These are phyloP conservation scores for Poecilus cupreus DNA, from an alignment of 2,888 invertebrate genomes.

Conservation along the genomic window DNA sequence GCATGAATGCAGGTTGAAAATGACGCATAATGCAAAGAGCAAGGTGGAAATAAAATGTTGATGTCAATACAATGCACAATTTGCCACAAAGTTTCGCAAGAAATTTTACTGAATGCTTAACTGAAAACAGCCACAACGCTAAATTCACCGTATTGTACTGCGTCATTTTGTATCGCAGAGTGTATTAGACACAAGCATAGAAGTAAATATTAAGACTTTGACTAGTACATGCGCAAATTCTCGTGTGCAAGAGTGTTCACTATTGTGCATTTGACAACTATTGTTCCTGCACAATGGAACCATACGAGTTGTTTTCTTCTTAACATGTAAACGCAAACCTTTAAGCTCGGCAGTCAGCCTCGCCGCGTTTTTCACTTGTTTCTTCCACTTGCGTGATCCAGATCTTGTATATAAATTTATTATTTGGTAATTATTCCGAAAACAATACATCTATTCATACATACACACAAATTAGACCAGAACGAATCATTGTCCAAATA, in stretches of 20 bases:
- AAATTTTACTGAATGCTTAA: background rate
- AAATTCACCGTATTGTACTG: background rate
- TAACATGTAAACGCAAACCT: conserved; percentile 44
- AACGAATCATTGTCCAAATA: too few species aligned
- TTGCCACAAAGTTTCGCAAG: conserved; percentile 1
- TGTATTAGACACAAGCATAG: conserved; percentile 49
- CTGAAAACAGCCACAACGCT: conserved; percentile 4
- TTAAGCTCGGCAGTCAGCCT: conserved; percentile 16
- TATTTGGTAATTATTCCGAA: background rate
- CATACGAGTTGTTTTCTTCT: conserved; percentile 53
- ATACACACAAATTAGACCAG: too few species aligned
- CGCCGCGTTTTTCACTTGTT: conserved; percentile 1
- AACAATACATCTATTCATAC: background rate
- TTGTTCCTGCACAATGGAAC: conserved; percentile 47
- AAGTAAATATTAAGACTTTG: conserved; percentile 57
- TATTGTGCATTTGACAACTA: conserved; percentile 56
- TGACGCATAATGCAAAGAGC: background rate
- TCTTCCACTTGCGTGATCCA: conserved; percentile 6
- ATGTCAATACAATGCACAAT: conserved; percentile 12
- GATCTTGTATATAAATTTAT: background rate
- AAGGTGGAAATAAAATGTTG: conserved; percentile 2
- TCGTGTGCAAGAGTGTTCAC: conserved; percentile 42
- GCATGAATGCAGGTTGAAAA: background rate
- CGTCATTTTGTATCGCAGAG: conserved; percentile 52
- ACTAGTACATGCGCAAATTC: conserved; percentile 25